A percentile compares a stretch with the other conserved stretches of the same genome.
Conservation (phyloP, 2,888 invertebrate species). For the Philopedon plagiatum region DNA sequence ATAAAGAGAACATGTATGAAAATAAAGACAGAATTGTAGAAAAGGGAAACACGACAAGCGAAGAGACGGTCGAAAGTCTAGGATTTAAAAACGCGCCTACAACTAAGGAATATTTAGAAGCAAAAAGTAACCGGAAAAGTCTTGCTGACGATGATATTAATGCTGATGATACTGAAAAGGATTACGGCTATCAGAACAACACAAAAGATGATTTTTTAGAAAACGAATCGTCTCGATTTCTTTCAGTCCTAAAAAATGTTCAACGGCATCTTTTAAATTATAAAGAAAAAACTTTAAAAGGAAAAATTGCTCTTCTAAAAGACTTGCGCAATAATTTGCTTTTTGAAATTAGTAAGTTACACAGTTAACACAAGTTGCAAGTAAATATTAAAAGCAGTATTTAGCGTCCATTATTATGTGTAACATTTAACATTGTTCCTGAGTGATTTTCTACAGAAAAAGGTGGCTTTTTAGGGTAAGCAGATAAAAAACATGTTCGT, state of each 20-base stretch:
- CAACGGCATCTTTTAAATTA: constrained; percentile 64
- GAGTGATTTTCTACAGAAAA: too few relatives aligned
- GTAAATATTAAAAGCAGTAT: too few relatives aligned
- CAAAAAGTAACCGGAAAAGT: background rate
- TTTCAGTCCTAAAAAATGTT: constrained; percentile 59
- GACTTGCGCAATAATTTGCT: constrained; percentile 75
- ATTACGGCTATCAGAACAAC: constrained; percentile 11
- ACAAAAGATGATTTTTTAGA: constrained; percentile 17
- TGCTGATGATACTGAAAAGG: background rate
- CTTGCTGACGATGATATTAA: background rate
- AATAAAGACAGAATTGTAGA: background rate
- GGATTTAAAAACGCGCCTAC: background rate
- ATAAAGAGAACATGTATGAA: background rate
- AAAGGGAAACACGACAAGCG: background rate
- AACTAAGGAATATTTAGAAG: background rate
- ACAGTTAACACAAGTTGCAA: too few relatives aligned
- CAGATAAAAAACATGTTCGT: too few relatives aligned
- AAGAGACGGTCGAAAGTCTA: background rate
- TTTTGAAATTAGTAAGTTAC: constrained; percentile 78
- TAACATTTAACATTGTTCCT: too few relatives aligned
- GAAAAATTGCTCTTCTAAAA: constrained; percentile 74
- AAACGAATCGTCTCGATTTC: constrained; percentile 47
- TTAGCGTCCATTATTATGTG: too few relatives aligned
- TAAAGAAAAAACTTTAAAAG: constrained; percentile 66
- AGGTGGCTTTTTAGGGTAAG: too few relatives aligned